A percentile compares a stretch with the other conserved stretches of the same genome.
Evolutionary conservation across 1,140 invertebrate species (phyloP).

Genomic region (Zaprionus kolodkinae): DNA sequence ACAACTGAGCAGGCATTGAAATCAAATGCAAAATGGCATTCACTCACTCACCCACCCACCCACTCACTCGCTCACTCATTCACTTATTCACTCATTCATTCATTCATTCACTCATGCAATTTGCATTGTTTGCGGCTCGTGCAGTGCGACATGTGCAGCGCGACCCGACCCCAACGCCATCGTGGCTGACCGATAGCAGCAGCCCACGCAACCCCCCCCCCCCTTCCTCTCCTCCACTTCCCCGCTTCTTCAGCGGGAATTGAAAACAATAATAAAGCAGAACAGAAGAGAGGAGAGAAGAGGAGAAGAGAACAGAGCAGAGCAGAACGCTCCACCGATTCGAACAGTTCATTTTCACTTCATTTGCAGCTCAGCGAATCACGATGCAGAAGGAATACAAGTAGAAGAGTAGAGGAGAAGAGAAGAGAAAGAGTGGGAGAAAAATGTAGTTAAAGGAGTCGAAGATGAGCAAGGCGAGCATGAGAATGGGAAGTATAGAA

Average conservation of each 20-base stretch:
- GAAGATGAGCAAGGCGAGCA: neutral
- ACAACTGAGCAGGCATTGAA: conserved; percentile 53
- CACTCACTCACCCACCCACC: conserved; percentile 66
- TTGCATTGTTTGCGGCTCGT: conserved; percentile 71
- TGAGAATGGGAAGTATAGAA: neutral
- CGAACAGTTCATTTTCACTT: conserved; percentile 47
- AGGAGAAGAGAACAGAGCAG: neutral
- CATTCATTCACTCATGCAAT: conserved; percentile 78
- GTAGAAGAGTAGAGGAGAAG: neutral
- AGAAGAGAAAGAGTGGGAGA: neutral
- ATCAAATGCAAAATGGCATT: conserved; percentile 80
- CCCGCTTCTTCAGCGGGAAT: conserved; percentile 15
- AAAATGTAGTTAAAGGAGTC: neutral
- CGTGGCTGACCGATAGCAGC: neutral
- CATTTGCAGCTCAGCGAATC: conserved; percentile 19
- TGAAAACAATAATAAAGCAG: conserved; percentile 27
- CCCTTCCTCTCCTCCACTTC: neutral
- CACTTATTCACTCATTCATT: conserved; percentile 57
- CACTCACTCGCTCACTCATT: neutral
- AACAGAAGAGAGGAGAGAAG: conserved; percentile 2
- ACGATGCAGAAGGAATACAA: neutral
- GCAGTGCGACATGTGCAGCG: conserved; percentile 40
- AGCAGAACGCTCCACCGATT: conserved; percentile 20
- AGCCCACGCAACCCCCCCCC: neutral
- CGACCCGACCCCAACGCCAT: conserved; percentile 3